Conservation (phyloP, 2,888 invertebrate genomes). For the Hedychridium roseum region DNA sequence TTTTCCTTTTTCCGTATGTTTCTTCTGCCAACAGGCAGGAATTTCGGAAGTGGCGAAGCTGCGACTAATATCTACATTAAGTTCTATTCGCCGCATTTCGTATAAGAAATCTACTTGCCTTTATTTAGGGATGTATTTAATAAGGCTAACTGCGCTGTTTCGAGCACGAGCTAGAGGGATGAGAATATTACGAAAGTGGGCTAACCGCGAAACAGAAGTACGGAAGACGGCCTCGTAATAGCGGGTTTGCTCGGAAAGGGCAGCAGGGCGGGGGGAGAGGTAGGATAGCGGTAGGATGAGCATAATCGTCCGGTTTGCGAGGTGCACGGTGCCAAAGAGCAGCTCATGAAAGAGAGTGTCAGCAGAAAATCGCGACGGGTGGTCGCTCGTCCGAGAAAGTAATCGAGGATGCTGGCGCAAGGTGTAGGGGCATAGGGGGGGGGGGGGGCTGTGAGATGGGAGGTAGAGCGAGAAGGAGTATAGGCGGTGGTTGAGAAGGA, state of each 20-base stretch:
- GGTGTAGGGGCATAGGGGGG: conserved; percentile 14
- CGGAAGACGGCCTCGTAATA: conserved; percentile 3
- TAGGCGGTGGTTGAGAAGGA: conserved; percentile 13
- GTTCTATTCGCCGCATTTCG: too few relatives aligned
- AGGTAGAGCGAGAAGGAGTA: conserved; percentile 16
- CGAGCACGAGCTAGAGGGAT: too few relatives aligned
- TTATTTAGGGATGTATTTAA: too few relatives aligned
- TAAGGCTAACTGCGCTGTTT: too few relatives aligned
- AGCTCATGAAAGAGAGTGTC: conserved; percentile 43
- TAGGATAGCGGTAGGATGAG: conserved; percentile 1
- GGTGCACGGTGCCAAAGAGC: conserved; percentile 26
- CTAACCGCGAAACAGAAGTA: conserved; percentile 40
- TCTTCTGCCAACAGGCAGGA: too few relatives aligned
- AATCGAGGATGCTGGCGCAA: not conserved
- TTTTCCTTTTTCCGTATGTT: too few relatives aligned
- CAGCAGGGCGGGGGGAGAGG: conserved; percentile 3
- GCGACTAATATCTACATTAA: too few relatives aligned
- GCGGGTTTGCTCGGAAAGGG: conserved; percentile 15
- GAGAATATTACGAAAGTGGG: conserved; percentile 37
- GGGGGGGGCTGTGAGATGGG: conserved; percentile 19
- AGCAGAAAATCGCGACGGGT: conserved; percentile 44
- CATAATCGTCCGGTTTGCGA: conserved; percentile 31
- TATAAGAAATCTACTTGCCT: too few relatives aligned
- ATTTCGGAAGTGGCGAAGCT: too few relatives aligned
- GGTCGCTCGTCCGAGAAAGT: conserved; percentile 13